These are phyloP conservation scores for Drosophila seclusa DNA, from an alignment of 2,888 invertebrate species.

Conservation along the genomic window DNA sequence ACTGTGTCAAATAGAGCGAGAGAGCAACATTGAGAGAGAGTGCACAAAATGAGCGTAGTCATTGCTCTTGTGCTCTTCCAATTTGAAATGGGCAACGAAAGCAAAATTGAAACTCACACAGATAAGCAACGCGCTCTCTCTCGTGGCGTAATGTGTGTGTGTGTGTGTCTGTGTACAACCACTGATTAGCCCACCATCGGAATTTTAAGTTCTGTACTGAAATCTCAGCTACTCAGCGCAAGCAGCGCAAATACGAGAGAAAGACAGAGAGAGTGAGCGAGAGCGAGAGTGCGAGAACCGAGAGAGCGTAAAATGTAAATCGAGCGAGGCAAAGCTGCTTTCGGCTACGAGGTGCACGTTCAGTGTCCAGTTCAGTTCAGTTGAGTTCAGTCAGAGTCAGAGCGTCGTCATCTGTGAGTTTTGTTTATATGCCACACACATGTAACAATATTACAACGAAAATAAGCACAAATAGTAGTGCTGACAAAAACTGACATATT, in stretches of 20 bases:
- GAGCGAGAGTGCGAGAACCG: conserved; percentile 9
- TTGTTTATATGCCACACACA: conserved; percentile 74
- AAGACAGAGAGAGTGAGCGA: conserved; percentile 1
- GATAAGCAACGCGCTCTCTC: conserved; percentile 26
- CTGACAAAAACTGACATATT: conserved; percentile 21
- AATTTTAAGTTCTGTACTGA: conserved; percentile 69
- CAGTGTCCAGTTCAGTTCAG: conserved; percentile 74
- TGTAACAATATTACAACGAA: conserved; percentile 52
- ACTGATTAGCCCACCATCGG: conserved; percentile 70
- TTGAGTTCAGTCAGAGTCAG: conserved; percentile 77
- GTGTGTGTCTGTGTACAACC: conserved; percentile 50
- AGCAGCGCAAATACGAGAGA: conserved; percentile 15
- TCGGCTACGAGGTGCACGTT: conserved; percentile 53
- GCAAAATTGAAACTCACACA: conserved; percentile 57
- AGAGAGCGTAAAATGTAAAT: conserved; percentile 10
- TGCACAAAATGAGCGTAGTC: conserved; percentile 12
- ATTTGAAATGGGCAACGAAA: conserved; percentile 62
- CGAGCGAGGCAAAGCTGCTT: conserved; percentile 56
- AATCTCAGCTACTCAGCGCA: conserved; percentile 54
- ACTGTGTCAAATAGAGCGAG: conserved; percentile 12
- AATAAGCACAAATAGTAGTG: conserved; percentile 49
- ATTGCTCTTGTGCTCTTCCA: conserved; percentile 27
- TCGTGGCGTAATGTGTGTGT: background rate
- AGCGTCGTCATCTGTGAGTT: conserved; percentile 77
- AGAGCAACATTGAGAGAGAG: conserved; percentile 16